Evolutionary conservation across 2,797 vertebrate genomes (phyloP).

Genomic region (Sebastes itinus): DNA sequence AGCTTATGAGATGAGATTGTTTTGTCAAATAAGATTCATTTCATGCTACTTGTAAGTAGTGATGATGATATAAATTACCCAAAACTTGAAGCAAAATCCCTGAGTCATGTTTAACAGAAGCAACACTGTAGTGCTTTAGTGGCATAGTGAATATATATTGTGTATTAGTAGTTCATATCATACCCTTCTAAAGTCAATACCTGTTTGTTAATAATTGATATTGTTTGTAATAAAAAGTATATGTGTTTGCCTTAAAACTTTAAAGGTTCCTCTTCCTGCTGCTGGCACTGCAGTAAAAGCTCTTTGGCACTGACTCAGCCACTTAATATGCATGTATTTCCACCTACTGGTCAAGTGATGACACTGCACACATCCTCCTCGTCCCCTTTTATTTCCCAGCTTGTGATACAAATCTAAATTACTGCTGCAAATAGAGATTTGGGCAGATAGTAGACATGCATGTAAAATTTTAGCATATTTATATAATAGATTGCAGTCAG

Average conservation of each 20-base stretch:
- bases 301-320: constrained; percentile 61
- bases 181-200: not conserved
- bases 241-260: not conserved
- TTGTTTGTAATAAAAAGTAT: not conserved
- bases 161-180: not conserved
- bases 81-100: not conserved
- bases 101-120: not conserved
- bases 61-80: not conserved
- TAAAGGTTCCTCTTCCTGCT: constrained; percentile 9
- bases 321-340: constrained; percentile 81
- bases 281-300: constrained; percentile 55
- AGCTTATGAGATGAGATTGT: not conserved
- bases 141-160: not conserved
- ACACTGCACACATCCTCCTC: constrained; percentile 68
- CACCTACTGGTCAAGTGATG: constrained; percentile 78
- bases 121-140: not conserved
- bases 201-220: not conserved
- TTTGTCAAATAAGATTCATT: not conserved
- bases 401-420: constrained; percentile 65
- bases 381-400: constrained; percentile 19
- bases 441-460: constrained; percentile 53
- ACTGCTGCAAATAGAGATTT: constrained; percentile 64
- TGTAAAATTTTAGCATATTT: constrained; percentile 66
- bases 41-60: too few species aligned
- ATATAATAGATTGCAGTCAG: constrained; percentile 62